phyloP scores from a whole-genome alignment of 2,888 invertebrate genomes.

The Suillia variegata region DNA sequence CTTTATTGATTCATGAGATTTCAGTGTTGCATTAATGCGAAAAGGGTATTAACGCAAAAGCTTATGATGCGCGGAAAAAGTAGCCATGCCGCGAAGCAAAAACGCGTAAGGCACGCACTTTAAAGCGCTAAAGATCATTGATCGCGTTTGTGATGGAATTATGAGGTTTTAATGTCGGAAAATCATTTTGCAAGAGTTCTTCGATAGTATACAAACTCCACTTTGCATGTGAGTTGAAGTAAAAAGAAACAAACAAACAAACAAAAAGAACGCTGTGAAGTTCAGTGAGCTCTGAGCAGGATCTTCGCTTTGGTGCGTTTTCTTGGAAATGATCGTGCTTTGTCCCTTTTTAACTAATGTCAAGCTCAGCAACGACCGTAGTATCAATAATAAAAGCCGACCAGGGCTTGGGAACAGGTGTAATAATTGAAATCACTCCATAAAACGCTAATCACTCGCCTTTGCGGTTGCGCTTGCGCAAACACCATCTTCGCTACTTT shows the following conservation, averaged over 20 bases:
- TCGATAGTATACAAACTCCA: no score
- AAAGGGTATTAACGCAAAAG: no score
- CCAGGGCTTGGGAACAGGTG: constrained; percentile 49
- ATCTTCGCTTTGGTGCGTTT: constrained; percentile 46
- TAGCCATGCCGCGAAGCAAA: no score
- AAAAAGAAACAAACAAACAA: no score
- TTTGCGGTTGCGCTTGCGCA: constrained; percentile 34
- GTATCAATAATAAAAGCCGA: background rate
- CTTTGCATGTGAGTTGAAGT: no score
- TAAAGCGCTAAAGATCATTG: constrained; percentile 15
- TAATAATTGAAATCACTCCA: constrained; percentile 58
- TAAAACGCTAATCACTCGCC: constrained; percentile 46
- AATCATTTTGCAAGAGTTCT: no score
- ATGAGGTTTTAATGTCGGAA: no score
- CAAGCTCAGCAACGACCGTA: background rate
- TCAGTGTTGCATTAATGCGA: no score
- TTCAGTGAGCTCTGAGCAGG: constrained; percentile 33
- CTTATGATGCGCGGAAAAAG: no score
- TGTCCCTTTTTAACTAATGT: constrained; percentile 9
- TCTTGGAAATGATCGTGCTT: constrained; percentile 21
- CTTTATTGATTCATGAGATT: no score
- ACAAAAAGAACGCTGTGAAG: constrained; percentile 29
- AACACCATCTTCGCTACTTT: background rate
- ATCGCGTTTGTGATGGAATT: constrained; percentile 12
- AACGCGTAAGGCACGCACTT: background rate